Conservation (phyloP, 2,113 vertebrate genomes). For the Emydocephalus ijimae region DNA sequence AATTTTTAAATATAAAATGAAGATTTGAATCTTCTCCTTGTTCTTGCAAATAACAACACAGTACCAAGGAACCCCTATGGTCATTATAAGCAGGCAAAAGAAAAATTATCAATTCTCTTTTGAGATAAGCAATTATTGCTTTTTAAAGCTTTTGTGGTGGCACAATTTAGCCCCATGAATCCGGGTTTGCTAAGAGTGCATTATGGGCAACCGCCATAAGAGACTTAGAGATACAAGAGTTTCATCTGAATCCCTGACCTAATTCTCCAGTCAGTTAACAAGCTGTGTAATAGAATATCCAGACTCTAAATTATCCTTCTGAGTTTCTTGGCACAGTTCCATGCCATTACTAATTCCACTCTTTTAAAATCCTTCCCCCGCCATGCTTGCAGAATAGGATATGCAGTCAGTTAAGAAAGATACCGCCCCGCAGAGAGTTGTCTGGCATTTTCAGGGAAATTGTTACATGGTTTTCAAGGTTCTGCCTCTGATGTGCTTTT, state of each 20-base stretch:
- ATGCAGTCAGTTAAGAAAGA: background rate
- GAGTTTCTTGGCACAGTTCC: background rate
- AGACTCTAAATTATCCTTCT: background rate
- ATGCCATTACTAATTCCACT: conserved; percentile 9
- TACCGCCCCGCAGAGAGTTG: background rate
- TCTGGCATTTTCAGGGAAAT: conserved; percentile 17
- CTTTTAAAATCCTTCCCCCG: background rate
- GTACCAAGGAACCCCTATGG: conserved; percentile 24
- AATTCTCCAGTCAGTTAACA: conserved; percentile 3
- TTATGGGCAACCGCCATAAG: background rate
- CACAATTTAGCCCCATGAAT: conserved; percentile 14
- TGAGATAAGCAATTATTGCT: conserved; percentile 7
- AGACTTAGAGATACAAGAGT: background rate
- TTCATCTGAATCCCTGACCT: background rate
- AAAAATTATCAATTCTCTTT: conserved; percentile 1
- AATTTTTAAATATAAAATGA: background rate
- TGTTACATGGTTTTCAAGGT: too few relatives aligned
- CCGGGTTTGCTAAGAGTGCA: background rate
- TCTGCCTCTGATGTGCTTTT: too few relatives aligned
- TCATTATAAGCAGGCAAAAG: conserved; percentile 47
- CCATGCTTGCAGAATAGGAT: background rate
- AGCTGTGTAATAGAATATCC: background rate
- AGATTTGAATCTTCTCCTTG: background rate
- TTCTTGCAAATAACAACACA: conserved; percentile 3
- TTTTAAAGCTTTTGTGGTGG: conserved; percentile 25